Conservation (phyloP, 2,888 invertebrate genomes). For the Rutpela maculata region DNA sequence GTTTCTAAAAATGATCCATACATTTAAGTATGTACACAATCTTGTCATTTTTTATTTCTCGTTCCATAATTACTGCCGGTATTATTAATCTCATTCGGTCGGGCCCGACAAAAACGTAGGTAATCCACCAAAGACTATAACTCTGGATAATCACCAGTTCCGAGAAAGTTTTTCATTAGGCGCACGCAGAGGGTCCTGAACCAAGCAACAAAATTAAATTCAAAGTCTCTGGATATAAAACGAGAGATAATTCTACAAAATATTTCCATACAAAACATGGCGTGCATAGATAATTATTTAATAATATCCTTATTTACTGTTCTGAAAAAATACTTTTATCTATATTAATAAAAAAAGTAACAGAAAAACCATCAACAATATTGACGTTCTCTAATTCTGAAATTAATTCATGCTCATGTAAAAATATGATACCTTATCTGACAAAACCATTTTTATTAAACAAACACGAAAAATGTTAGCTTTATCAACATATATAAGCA, state of each 20-base stretch:
- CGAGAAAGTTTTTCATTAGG: conserved; percentile 13
- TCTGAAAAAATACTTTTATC: conserved; percentile 24
- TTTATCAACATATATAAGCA: conserved; percentile 20
- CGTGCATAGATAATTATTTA: conserved; percentile 15
- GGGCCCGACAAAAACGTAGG: not conserved
- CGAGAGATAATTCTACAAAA: not conserved
- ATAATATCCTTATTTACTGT: conserved; percentile 2
- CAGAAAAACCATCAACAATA: conserved; percentile 30
- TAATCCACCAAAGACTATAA: not conserved
- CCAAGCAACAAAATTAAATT: conserved; percentile 41
- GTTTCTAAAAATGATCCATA: no score
- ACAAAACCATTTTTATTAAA: conserved; percentile 18
- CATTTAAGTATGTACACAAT: no score
- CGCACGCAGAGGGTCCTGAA: conserved; percentile 42
- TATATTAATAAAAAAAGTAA: conserved; percentile 25
- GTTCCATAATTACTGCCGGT: not conserved
- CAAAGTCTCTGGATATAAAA: conserved; percentile 32
- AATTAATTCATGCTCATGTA: conserved; percentile 34
- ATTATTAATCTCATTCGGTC: not conserved
- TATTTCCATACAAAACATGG: not conserved
- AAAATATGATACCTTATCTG: conserved; percentile 35
- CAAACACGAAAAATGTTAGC: conserved; percentile 11
- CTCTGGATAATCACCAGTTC: not conserved
- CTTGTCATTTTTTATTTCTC: not conserved
- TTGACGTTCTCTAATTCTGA: conserved; percentile 26